Evolutionary conservation across 1,140 invertebrate genomes (phyloP).

Genomic region (Galleria mellonella): DNA sequence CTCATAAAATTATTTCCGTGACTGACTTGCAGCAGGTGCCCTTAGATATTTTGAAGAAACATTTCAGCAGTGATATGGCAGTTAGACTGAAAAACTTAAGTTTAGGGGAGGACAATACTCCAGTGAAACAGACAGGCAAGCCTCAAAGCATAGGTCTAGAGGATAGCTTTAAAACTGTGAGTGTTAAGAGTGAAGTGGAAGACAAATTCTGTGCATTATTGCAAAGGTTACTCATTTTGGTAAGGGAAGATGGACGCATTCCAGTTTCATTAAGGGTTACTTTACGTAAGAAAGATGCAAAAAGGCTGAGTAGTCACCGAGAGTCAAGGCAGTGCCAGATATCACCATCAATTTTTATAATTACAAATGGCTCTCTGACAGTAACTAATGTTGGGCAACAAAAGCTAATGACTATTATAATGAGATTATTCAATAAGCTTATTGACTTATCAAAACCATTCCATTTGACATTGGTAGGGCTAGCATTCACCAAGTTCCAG

Average conservation of each 20-base stretch:
- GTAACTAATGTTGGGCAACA: slow-evolving; percentile 75
- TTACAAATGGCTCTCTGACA: slow-evolving; percentile 70
- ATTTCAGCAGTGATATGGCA: slow-evolving; percentile 80
- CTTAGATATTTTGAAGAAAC: slow-evolving; percentile 74
- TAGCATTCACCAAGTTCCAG: slow-evolving; percentile 86
- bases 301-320: slow-evolving; percentile 76
- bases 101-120: slow-evolving; percentile 80
- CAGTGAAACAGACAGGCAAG: slow-evolving; percentile 81
- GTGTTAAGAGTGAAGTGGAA: slow-evolving; percentile 81
- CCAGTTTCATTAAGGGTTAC: slow-evolving; percentile 83
- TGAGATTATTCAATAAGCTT: slow-evolving; percentile 84
- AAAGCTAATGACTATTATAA: slow-evolving; percentile 81
- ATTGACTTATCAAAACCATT: slow-evolving; percentile 83
- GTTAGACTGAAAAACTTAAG: slow-evolving; percentile 80
- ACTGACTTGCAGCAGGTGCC: slow-evolving; percentile 79
- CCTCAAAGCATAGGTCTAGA: slow-evolving; percentile 84
- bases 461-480: slow-evolving; percentile 84
- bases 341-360: slow-evolving; percentile 78
- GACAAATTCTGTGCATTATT: slow-evolving; percentile 80
- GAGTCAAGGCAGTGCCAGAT: slow-evolving; percentile 84
- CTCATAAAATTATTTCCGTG: slow-evolving; percentile 78
- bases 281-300: slow-evolving; percentile 79
- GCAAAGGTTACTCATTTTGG: slow-evolving; percentile 80
- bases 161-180: slow-evolving; percentile 82
- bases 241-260: slow-evolving; percentile 84